Base-by-base conservation (phyloP, 92 coral and sea anemone genomes). In the Palythoa caribaeorum region DNA sequence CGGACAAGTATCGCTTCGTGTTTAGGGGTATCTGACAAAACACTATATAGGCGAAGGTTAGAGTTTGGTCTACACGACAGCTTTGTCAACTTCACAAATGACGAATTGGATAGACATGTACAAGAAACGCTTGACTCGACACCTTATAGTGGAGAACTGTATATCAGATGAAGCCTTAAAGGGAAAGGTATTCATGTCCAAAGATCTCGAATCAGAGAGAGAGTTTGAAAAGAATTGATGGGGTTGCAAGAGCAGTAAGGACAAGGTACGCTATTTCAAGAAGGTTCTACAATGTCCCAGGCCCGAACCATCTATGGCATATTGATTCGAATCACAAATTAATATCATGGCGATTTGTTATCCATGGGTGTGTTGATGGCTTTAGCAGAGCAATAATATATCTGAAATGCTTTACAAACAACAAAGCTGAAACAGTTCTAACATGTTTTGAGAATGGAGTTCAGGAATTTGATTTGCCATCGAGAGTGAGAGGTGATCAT, bases 221-320 rank as follows among this genome's bases (percentile, higher is more conserved):
- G 80, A 71, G 88, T 76, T 44, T 85, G 63, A 90, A 90, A 60
- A 85, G 89, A 59, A 72, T 85, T 73, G 78, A 73, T 73, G 78
- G 78, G 53, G 55, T 73, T 1, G 78, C 54, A 73, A 39, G 78
- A 73, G 78, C 78, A 73, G 55, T 38, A 48, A 73, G 78, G 38
- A 73, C 21, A 48, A 73, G 78, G 55, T 73, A 73, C 12, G 78
- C 78, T 73, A 73, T 73, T 73, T 73, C 78, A 73, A 73, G 78
- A 73, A 73, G 78, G 78, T n/a, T 73, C 78, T 73, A 39, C 78
- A 73, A 73, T 73, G 78, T 39, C 78, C 52, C 78, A 39, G 78
- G 78, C 35, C 78, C 78, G 12, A 73, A 73, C 55, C 78, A 73
- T 73, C 55, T 73, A 73, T 73, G 78, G 78, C 78, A 73, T 48